Evolutionary conservation across 2,888 invertebrate genomes (phyloP).

Genomic region (Falcaria lacertinaria): DNA sequence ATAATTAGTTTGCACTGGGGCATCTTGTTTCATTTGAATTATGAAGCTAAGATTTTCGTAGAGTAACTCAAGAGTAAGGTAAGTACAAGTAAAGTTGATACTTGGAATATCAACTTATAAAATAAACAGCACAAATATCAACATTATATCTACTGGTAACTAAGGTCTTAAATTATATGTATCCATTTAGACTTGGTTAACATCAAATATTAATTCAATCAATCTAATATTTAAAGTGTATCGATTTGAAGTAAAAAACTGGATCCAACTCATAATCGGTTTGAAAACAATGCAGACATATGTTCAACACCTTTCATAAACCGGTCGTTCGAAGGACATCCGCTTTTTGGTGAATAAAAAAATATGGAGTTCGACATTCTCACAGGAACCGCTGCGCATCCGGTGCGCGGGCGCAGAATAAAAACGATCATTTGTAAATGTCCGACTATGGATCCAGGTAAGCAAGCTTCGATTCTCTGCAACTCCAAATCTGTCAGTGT

Average conservation of each 20-base stretch:
- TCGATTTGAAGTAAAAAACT: conserved; percentile 18
- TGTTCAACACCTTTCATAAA: conserved; percentile 79
- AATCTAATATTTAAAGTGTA: not conserved
- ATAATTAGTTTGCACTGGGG: no score
- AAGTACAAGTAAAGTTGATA: no score
- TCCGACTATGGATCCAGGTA: conserved; percentile 56
- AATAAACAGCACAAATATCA: not conserved
- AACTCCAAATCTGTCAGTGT: conserved; percentile 38
- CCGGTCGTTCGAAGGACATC: conserved; percentile 77
- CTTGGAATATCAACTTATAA: no score
- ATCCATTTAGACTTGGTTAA: not conserved
- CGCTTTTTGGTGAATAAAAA: conserved; percentile 73
- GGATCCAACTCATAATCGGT: conserved; percentile 45
- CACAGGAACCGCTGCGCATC: conserved; percentile 76
- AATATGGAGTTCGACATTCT: conserved; percentile 74
- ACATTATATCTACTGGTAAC: no score
- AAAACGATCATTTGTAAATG: conserved; percentile 74
- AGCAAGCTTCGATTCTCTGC: conserved; percentile 35
- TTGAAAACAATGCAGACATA: conserved; percentile 66
- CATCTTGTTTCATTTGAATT: conserved; percentile 9
- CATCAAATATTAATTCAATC: conserved; percentile 6
- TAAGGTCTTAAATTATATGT: no score
- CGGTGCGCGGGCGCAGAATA: conserved; percentile 71
- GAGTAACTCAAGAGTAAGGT: no score
- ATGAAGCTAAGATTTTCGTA: not conserved